A percentile compares a stretch with the other conserved stretches of the same genome.
Conservation (phyloP, 2,113 vertebrate genomes). For the Oxyruncus cristatus region DNA sequence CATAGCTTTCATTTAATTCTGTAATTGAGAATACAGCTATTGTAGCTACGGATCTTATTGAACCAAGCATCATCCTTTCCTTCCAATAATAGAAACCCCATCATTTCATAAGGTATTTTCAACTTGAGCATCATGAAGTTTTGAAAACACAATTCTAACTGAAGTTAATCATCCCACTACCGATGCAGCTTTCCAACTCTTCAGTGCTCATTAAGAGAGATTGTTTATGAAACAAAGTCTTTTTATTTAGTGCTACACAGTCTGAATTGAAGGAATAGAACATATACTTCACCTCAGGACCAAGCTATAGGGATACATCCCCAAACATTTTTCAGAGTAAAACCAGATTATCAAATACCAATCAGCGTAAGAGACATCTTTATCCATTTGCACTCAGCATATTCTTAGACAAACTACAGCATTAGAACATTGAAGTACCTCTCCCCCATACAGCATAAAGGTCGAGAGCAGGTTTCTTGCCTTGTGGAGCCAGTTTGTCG, state of each 20-base stretch:
- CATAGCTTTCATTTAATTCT: background rate
- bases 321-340: slow-evolving; percentile 19
- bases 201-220: slow-evolving; percentile 31
- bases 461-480: slow-evolving; percentile 22
- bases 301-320: slow-evolving; percentile 8
- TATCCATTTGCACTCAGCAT: background rate
- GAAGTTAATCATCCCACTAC: background rate
- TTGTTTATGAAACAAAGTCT: slow-evolving; percentile 30
- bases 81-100: background rate
- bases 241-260: slow-evolving; percentile 57
- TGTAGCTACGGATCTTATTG: background rate
- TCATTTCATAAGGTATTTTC: background rate
- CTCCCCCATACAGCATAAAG: slow-evolving; percentile 13
- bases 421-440: slow-evolving; percentile 30
- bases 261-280: slow-evolving; percentile 48
- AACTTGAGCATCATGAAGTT: background rate
- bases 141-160: background rate
- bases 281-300: slow-evolving; percentile 14
- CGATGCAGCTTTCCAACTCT: background rate
- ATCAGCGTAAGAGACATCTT: slow-evolving; percentile 29
- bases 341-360: slow-evolving; percentile 22
- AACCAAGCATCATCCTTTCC: background rate
- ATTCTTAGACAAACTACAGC: slow-evolving; percentile 27
- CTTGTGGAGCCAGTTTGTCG: background rate
- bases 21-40: background rate